Evolutionary conservation across 2,888 invertebrate genomes (phyloP).

Genomic region (Nomada lathburiana): DNA sequence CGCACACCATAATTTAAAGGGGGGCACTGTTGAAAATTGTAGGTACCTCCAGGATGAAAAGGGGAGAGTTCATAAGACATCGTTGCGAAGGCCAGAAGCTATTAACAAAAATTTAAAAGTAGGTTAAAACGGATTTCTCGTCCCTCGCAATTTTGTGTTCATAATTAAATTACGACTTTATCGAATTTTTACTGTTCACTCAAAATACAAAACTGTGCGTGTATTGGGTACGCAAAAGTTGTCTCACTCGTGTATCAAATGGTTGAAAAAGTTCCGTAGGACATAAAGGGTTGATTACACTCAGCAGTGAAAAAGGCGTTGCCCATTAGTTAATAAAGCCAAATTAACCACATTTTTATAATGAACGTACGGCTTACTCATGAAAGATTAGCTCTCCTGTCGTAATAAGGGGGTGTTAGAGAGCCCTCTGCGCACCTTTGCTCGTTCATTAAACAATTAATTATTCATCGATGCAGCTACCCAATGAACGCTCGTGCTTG

Average conservation of each 20-base stretch:
- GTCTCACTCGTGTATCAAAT: too few relatives aligned
- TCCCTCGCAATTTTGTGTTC: not conserved
- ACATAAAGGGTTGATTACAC: not conserved
- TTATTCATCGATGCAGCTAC: not conserved
- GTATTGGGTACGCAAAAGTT: not conserved
- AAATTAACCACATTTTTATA: slow-evolving; percentile 26
- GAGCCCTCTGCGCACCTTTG: not conserved
- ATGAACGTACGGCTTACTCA: slow-evolving; percentile 8
- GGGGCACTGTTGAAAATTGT: slow-evolving; percentile 57
- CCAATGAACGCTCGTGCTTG: not conserved
- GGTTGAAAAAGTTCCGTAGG: not conserved
- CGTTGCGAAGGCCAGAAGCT: slow-evolving; percentile 42
- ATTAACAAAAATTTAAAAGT: slow-evolving; percentile 49
- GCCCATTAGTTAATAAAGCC: slow-evolving; percentile 39
- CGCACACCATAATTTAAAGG: slow-evolving; percentile 66
- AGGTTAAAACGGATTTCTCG: slow-evolving; percentile 27
- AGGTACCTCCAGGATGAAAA: slow-evolving; percentile 20
- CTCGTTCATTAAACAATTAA: slow-evolving; percentile 21
- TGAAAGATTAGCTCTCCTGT: slow-evolving; percentile 21
- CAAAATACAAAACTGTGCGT: slow-evolving; percentile 15
- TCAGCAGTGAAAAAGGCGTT: not conserved
- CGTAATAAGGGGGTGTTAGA: slow-evolving; percentile 11
- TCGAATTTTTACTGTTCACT: not conserved
- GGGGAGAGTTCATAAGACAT: slow-evolving; percentile 36
- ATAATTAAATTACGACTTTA: slow-evolving; percentile 16